Base-by-base conservation (phyloP, 2,113 vertebrate species). In the Carassius auratus region DNA sequence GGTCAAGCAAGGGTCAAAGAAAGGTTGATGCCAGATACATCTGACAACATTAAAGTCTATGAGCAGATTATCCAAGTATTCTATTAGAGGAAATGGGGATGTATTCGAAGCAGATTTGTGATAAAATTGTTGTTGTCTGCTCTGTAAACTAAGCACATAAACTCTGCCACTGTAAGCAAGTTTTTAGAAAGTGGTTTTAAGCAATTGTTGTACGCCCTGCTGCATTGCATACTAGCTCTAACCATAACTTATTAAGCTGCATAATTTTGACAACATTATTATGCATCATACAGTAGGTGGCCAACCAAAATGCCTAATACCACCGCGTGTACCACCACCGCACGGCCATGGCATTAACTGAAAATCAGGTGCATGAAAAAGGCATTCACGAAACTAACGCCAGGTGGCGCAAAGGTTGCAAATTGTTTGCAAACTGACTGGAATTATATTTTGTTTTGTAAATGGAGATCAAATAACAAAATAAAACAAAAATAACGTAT, bases 1-100 rank as follows among this genome's bases (percentile, higher is more conserved):
- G 81, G 76, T 84, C 64, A 71, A 0, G 9, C 62, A 48, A 17
- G 75, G 76, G 75, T 78, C 45, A 78, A n/a, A 48, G 26, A 38
- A 30, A 52, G 64, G 55, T 42, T 73, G 76, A 71, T 59, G 66
- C 33, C 55, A 15, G 17, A 80, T 57, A 66, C 30, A 48, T 64
- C 57, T 84, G 73, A 23, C 14, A 76, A 77, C 83, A 66, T 84
- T 64, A 84, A 84, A 66, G 48, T 78, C 23, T 52, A 45, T 64
- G 45, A 69, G 14, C 52, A 85, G 59, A 36, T 76, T 69, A 23
- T 68, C 62, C 8, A 33, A 80, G 36, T 36, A 42, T 79, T 81
- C 79, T 68, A 33, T 82, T 69, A 36, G 62, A 82, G 64, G 26
- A 82, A 69, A 82, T 69, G 80, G 23, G 26, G 42, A 69, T 52